Base-by-base conservation (phyloP, 2,797 vertebrate species). In the Gastrophryne carolinensis region DNA sequence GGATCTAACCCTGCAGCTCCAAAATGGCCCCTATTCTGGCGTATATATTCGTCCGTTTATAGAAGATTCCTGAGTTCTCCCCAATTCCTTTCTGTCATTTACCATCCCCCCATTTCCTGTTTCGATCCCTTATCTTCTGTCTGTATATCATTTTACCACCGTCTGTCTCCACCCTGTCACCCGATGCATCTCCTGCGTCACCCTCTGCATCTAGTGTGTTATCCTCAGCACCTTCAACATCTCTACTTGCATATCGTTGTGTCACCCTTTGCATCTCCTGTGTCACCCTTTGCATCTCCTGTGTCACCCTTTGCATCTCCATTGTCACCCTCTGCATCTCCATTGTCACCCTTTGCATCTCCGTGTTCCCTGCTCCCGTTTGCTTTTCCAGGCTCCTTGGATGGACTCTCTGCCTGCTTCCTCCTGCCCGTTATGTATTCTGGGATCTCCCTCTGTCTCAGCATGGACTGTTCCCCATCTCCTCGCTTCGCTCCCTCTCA, bases 331-430 rank as follows among this genome's bases (percentile, higher is more conserved):
- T 44, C 15, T 15, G 13, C 13, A 39, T 39, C 37, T 39, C 37
- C 35, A 2, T 1, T 39, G 5, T 39, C 35, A 12, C 12, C 35
- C 35, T 13, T 2, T 34, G 9, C 39, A 23, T 32, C 26, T 68
- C n/a, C n/a, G n/a, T n/a, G n/a, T n/a, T n/a, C n/a, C n/a, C n/a
- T 23, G 1, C 30, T 61, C 75, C 58, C 80, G 74, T 78, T 79
- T 73, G 74, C 75, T 78, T 78, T 2, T 58, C 54, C 65, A 37
- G 32, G 50, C 70, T 75, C 58, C 69, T 24, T 66, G 57, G 56
- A 71, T 10, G 75, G 72, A 54, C 23, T 73, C 26, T 57, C 29
- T 56, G 49, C 72, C 72, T 66, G 72, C 56, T 10, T 56, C n/a
- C 34, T 64, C 58, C 66, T 62, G 26, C 29, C 66, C 27, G 62